Base-by-base conservation (phyloP, 2,113 vertebrate species). In the Gasterosteus nipponicus region DNA sequence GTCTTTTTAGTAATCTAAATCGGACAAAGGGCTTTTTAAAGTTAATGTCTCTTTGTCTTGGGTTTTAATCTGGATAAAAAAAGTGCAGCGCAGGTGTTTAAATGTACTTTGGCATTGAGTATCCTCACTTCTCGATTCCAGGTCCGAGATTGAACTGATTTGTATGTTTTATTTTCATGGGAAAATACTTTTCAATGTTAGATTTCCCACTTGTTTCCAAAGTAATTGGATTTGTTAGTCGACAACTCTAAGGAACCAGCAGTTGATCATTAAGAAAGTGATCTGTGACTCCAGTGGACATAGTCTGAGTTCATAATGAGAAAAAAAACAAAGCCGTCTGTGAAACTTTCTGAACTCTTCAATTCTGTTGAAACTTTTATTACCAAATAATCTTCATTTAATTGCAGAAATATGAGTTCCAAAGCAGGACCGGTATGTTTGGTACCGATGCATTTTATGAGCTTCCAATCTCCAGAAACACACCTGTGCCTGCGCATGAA, bases 1-100 rank as follows among this genome's bases (percentile, higher is more conserved):
- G 58, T 89, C 93, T 89, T 94, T 91, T 78, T 44, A 87, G 91
- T 26, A 26, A 26, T 26, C 22, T 26, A 26, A 26, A 26, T 26
- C 22, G 22, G 22, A 26, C 22, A 61, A 68, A 54, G 57, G 41
- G 38, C 7, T 56, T 73, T 61, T n/a, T 10, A 44, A 65, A 33
- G 39, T 51, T 73, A 56, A 69, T n/a, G 26, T 12, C 53, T 49
- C 47, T 39, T 29, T 62, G 77, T 74, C 12, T 72, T 51, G 7
- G 61, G 38, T 73, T 68, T 62, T 10, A 41, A 62, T 44, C 63
- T 58, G 31, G 63, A 80, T 72, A 42, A 73, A 19, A 41, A 72
- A 33, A 41, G 31, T 11, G 62, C 41, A 12, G 31, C n/a, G 18
- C 77, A 81, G 77, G 77, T 87, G 75, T 73, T 54, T 66, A 61